These are phyloP conservation scores for Cydia strobilella DNA, from an alignment of 1,140 invertebrate genomes.

Conservation along the genomic window DNA sequence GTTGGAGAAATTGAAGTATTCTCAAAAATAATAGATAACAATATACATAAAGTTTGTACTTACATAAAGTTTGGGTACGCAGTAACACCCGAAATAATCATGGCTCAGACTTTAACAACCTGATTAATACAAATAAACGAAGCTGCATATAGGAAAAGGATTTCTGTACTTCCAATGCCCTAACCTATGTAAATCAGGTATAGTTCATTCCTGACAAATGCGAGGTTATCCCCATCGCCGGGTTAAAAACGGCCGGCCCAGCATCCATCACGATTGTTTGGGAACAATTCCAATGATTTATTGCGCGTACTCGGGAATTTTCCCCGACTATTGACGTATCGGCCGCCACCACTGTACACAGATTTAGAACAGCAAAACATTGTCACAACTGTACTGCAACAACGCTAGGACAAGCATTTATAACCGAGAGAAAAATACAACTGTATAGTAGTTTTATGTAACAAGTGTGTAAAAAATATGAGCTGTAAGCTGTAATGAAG, in stretches of 20 bases:
- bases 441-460: too few relatives aligned
- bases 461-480: too few relatives aligned
- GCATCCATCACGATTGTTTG: constrained; percentile 31
- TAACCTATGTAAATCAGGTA: constrained; percentile 8
- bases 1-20: too few relatives aligned
- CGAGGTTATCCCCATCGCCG: constrained; percentile 19
- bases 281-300: constrained; percentile 33
- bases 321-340: constrained; percentile 28
- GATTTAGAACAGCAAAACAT: not conserved
- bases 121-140: not conserved
- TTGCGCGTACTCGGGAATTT: constrained; percentile 27
- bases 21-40: too few relatives aligned
- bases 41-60: too few relatives aligned
- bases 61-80: too few relatives aligned
- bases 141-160: not conserved
- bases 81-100: not conserved
- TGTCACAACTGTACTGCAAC: too few relatives aligned
- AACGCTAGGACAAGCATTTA: too few relatives aligned
- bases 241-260: constrained; percentile 27
- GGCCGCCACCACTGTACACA: constrained; percentile 5
- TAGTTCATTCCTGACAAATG: constrained; percentile 24
- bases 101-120: not conserved
- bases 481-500: too few relatives aligned
- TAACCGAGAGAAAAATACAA: too few relatives aligned
- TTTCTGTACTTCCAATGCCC: not conserved